These are phyloP conservation scores for Trichosurus vulpecula DNA, from an alignment of 2,797 vertebrate genomes.

Conservation along the genomic window DNA sequence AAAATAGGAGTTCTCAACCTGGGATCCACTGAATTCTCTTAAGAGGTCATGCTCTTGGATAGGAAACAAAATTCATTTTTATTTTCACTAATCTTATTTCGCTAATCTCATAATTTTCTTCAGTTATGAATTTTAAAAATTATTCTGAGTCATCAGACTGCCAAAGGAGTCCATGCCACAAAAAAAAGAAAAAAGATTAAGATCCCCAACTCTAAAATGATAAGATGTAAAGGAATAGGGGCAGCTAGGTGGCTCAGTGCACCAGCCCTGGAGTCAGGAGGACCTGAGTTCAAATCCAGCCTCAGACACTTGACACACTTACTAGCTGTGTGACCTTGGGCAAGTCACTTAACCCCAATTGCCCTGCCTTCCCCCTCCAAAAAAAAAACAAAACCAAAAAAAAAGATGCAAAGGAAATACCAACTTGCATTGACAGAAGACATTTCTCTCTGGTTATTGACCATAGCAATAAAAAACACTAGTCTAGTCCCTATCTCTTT, in stretches of 20 bases:
- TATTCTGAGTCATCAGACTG: background rate
- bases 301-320: too few relatives aligned
- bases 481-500: background rate
- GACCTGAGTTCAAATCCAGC: too few relatives aligned
- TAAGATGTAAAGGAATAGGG: too few relatives aligned
- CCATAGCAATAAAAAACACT: background rate
- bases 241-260: too few relatives aligned
- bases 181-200: too few relatives aligned
- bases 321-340: too few relatives aligned
- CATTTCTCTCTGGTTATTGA: background rate
- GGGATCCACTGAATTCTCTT: background rate
- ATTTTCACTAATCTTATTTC: background rate
- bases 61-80: background rate
- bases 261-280: too few relatives aligned
- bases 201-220: too few relatives aligned
- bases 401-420: background rate
- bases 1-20: background rate
- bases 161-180: background rate
- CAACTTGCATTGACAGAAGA: background rate
- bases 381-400: too few relatives aligned
- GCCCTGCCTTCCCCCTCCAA: too few relatives aligned
- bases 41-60: background rate
- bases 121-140: background rate
- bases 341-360: too few relatives aligned
- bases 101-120: too few relatives aligned